Percentiles rank a stretch among this genome's conserved stretches.
Evolutionary conservation across 2,888 invertebrate species (phyloP).

Genomic region (Apotomis turbidana): DNA sequence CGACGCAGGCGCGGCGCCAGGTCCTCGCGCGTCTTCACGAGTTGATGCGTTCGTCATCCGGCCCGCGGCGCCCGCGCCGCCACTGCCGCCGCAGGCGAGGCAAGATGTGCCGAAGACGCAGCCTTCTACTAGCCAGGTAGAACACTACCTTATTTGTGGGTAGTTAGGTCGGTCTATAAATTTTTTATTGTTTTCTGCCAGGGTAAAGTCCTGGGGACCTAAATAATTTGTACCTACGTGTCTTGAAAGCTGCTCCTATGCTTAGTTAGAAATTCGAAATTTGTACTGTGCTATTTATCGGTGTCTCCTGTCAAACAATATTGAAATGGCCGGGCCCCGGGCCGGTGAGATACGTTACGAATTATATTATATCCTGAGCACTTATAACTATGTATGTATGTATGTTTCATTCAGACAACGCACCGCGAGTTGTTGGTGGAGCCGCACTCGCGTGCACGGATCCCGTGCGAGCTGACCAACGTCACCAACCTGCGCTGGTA

Average conservation of each 20-base stretch:
- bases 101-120: slow-evolving; percentile 53
- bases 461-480: slow-evolving; percentile 65
- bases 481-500: slow-evolving; percentile 70
- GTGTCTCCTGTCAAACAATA: no score
- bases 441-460: slow-evolving; percentile 63
- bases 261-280: no score
- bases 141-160: no score
- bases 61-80: slow-evolving; percentile 60
- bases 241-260: no score
- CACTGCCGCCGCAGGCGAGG: slow-evolving; percentile 49
- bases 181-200: no score
- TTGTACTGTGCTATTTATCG: no score
- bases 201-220: no score
- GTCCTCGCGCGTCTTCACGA: slow-evolving; percentile 68
- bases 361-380: no score
- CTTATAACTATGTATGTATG: neutral
- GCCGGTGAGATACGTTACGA: no score
- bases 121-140: slow-evolving; percentile 43
- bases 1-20: slow-evolving; percentile 75
- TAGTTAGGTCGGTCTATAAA: no score
- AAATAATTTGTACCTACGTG: no score
- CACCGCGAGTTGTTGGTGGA: slow-evolving; percentile 69
- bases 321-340: no score
- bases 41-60: slow-evolving; percentile 77
- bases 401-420: slow-evolving; percentile 51